phyloP scores from a whole-genome alignment of 1,140 invertebrate genomes.

The Dendrolimus punctatus region DNA sequence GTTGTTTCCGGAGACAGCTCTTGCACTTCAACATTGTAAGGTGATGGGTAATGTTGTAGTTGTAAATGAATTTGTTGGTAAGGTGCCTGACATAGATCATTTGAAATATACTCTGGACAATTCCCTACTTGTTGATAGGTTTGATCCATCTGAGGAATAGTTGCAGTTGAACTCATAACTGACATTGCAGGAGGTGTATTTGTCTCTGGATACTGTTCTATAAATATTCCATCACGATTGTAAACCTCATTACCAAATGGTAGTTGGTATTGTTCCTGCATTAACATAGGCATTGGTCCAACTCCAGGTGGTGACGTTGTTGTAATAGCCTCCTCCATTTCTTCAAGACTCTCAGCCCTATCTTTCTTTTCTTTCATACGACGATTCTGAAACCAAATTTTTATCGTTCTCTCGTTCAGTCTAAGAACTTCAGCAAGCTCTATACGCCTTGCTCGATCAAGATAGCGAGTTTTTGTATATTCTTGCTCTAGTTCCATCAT shows the following conservation, averaged over 20 bases:
- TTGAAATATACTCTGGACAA: not conserved
- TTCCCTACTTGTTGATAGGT: not conserved
- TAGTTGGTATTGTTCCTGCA: constrained; percentile 20
- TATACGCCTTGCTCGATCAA: constrained; percentile 92
- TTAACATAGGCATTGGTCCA: constrained; percentile 7
- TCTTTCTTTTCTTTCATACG: constrained; percentile 98
- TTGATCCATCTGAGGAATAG: constrained; percentile 2
- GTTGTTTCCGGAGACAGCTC: constrained; percentile 12
- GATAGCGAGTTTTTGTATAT: constrained; percentile 96
- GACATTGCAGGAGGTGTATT: constrained; percentile 9
- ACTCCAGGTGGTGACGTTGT: constrained; percentile 25
- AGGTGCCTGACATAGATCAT: constrained; percentile 6
- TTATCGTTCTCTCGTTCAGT: constrained; percentile 94
- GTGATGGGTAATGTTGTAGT: constrained; percentile 7
- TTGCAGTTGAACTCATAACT: not conserved
- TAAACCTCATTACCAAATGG: constrained; percentile 6
- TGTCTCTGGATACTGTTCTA: constrained; percentile 12
- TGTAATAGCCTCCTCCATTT: constrained; percentile 29
- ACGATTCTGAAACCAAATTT: constrained; percentile 97
- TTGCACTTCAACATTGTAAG: constrained; percentile 5
- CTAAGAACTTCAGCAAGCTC: constrained; percentile 95
- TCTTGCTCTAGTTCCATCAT: constrained; percentile 95
- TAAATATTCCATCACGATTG: constrained; percentile 7
- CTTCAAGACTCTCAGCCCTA: constrained; percentile 24
- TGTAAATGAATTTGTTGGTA: constrained; percentile 13